A percentile compares a stretch with the other conserved stretches of the same genome.
phyloP scores from a whole-genome alignment of 1,140 invertebrate genomes.

The Drosophila tani region DNA sequence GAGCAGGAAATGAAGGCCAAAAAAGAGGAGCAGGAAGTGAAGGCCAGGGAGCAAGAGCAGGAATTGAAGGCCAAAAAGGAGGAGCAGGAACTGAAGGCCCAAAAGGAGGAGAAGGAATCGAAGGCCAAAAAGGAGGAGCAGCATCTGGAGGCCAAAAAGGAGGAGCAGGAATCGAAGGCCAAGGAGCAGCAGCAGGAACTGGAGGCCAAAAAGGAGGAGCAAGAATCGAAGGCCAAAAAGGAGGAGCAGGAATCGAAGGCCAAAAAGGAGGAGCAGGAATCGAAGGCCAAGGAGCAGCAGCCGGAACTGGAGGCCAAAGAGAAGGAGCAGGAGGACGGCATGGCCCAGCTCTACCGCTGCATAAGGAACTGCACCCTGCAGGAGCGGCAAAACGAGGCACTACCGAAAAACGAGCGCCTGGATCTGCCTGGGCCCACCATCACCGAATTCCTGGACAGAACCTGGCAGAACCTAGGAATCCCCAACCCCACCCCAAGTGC shows the following conservation, averaged over 20 bases:
- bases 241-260: too few relatives aligned
- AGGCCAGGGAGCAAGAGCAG: too few relatives aligned
- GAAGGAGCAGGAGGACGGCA: not conserved
- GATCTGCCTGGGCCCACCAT: too few relatives aligned
- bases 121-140: too few relatives aligned
- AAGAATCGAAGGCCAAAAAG: not conserved
- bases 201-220: not conserved
- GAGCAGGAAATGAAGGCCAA: not conserved
- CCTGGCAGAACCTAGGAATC: not conserved
- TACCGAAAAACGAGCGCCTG: not conserved
- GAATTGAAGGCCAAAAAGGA: not conserved
- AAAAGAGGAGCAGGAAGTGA: not conserved
- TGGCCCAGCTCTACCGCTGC: not conserved
- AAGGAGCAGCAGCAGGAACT: not conserved
- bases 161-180: not conserved
- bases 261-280: not conserved
- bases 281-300: too few relatives aligned
- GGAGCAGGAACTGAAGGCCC: too few relatives aligned
- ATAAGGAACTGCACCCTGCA: not conserved
- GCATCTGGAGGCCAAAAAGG: not conserved
- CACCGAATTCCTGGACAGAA: not conserved
- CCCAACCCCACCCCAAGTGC: not conserved
- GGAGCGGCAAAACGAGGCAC: not conserved
- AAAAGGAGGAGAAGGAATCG: not conserved
- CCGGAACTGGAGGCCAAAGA: not conserved